These are phyloP conservation scores for Leptosomus discolor DNA, from an alignment of 2,113 vertebrate genomes.

Conservation along the genomic window DNA sequence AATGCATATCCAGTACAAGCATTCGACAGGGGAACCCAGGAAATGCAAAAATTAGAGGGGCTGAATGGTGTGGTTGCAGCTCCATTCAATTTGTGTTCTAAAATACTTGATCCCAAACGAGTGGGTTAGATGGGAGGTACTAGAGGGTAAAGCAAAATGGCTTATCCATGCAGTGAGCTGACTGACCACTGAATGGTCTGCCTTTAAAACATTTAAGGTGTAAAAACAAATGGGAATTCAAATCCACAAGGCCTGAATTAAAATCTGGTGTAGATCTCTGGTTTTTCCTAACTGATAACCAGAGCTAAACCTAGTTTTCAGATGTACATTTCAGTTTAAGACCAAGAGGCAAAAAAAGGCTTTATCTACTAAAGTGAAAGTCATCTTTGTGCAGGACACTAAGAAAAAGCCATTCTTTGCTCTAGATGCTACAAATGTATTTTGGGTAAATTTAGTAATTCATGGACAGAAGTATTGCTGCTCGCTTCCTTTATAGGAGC, in stretches of 20 bases:
- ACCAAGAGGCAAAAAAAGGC: neutral
- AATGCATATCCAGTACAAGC: neutral
- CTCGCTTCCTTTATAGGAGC: neutral
- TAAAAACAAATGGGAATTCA: neutral
- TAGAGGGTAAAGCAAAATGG: neutral
- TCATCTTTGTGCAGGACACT: neutral
- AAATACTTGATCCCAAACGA: neutral
- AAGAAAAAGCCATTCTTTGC: neutral
- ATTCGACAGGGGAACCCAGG: neutral
- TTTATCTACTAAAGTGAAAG: neutral
- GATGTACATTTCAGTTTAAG: neutral
- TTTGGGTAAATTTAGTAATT: neutral
- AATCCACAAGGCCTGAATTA: neutral
- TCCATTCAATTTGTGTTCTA: neutral
- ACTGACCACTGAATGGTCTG: neutral
- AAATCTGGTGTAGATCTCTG: neutral
- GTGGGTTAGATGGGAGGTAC: neutral
- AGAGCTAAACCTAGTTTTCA: neutral
- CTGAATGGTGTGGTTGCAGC: neutral
- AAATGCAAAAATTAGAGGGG: neutral
- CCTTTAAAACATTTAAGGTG: neutral
- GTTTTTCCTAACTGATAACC: neutral
- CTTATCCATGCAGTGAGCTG: neutral
- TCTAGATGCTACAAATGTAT: neutral
- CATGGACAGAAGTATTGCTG: neutral